Conservation (phyloP, 2,113 vertebrate species). For the Nettapus auritus region DNA sequence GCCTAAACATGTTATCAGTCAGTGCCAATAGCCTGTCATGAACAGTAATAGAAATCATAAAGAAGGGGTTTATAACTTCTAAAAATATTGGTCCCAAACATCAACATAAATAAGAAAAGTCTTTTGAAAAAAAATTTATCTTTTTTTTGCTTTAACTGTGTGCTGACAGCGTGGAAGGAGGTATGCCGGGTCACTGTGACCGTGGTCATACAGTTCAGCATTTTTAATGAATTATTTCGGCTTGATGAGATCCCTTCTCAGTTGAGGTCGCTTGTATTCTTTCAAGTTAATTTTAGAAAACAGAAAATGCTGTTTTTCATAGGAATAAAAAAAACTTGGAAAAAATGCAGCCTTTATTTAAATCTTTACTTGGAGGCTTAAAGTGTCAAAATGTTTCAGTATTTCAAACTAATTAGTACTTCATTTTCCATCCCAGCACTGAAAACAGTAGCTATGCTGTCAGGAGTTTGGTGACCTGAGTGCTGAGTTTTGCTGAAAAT, state of each 20-base stretch:
- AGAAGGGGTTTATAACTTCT: background rate
- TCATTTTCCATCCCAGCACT: background rate
- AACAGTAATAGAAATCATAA: background rate
- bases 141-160: background rate
- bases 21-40: background rate
- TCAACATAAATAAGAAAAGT: background rate
- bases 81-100: background rate
- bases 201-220: background rate
- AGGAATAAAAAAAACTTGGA: background rate
- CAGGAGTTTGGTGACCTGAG: rapidly evolving
- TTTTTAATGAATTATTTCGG: background rate
- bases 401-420: background rate
- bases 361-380: background rate
- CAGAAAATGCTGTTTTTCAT: background rate
- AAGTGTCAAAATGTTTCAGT: background rate
- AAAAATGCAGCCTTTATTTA: background rate
- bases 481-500: background rate
- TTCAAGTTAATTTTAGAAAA: background rate
- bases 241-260: background rate
- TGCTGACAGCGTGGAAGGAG: background rate
- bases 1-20: background rate
- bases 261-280: rapidly evolving
- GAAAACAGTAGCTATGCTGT: background rate
- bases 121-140: background rate
- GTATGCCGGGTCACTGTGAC: background rate